phyloP scores from a whole-genome alignment of 1,140 invertebrate species.

The Drosophila novamexicana region DNA sequence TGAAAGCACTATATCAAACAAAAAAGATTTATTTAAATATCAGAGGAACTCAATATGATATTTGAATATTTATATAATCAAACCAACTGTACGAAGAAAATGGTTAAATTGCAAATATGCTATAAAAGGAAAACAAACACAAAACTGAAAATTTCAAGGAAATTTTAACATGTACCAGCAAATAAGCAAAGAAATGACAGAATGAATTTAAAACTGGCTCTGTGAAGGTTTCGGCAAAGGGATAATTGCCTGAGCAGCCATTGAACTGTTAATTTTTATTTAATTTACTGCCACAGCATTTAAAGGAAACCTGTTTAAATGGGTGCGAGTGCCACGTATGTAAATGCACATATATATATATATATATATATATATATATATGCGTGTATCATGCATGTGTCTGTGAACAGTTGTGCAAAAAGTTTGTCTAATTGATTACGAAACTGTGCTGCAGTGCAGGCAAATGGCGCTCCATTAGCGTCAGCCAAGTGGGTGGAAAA shows the following conservation, averaged over 20 bases:
- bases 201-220: slow-evolving; percentile 13
- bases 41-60: no score
- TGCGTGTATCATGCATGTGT: neutral
- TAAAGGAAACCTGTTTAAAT: slow-evolving; percentile 54
- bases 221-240: neutral
- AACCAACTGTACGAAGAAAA: no score
- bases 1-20: no score
- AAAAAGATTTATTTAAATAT: no score
- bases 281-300: slow-evolving; percentile 52
- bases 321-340: neutral
- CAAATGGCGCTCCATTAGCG: slow-evolving; percentile 78
- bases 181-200: neutral
- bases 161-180: neutral
- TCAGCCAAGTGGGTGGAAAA: slow-evolving; percentile 50
- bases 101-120: no score
- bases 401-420: slow-evolving; percentile 56
- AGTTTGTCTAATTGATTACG: slow-evolving; percentile 78
- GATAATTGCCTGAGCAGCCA: slow-evolving; percentile 45
- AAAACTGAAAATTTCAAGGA: neutral
- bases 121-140: no score
- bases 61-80: no score
- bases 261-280: slow-evolving; percentile 70
- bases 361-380: no score
- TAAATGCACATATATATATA: neutral
- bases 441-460: slow-evolving; percentile 50